phyloP scores from a whole-genome alignment of 2,888 invertebrate genomes.

The Apotomis capreana region DNA sequence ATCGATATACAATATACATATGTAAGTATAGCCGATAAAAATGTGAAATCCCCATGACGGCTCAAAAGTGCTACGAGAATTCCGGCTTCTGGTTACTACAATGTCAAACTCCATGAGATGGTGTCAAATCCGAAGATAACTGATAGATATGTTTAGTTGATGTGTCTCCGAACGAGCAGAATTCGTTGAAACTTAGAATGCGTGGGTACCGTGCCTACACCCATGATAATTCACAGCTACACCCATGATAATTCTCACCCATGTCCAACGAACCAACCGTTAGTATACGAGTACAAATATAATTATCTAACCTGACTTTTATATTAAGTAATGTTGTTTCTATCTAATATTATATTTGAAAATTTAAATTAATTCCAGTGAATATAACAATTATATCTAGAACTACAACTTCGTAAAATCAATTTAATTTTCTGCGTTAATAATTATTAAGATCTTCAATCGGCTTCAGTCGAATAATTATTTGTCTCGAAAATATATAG shows the following conservation, averaged over 20 bases:
- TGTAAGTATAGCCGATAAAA: no score
- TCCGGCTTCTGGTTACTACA: background rate
- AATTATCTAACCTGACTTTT: slow-evolving; percentile 4
- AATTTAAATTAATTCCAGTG: background rate
- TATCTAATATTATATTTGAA: background rate
- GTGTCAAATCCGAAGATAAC: background rate
- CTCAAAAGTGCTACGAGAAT: no score
- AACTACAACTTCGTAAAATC: background rate
- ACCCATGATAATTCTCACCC: slow-evolving; percentile 83
- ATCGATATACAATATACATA: no score
- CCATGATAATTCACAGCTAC: slow-evolving; percentile 80
- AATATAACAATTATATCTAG: background rate
- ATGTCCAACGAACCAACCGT: slow-evolving; percentile 67
- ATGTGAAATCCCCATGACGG: no score
- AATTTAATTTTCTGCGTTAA: background rate
- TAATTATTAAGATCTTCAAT: background rate
- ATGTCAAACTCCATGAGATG: slow-evolving; percentile 5
- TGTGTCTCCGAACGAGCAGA: background rate
- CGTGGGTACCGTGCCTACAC: slow-evolving; percentile 3
- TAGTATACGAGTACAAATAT: background rate
- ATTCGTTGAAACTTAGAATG: background rate
- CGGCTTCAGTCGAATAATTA: background rate
- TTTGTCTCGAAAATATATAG: slow-evolving; percentile 6
- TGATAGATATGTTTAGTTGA: slow-evolving; percentile 19
- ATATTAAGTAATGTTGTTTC: background rate